Percentiles rank a stretch among this genome's conserved stretches.
These are phyloP conservation scores for Nebria brevicollis DNA, from an alignment of 2,888 invertebrate genomes.

Conservation along the genomic window DNA sequence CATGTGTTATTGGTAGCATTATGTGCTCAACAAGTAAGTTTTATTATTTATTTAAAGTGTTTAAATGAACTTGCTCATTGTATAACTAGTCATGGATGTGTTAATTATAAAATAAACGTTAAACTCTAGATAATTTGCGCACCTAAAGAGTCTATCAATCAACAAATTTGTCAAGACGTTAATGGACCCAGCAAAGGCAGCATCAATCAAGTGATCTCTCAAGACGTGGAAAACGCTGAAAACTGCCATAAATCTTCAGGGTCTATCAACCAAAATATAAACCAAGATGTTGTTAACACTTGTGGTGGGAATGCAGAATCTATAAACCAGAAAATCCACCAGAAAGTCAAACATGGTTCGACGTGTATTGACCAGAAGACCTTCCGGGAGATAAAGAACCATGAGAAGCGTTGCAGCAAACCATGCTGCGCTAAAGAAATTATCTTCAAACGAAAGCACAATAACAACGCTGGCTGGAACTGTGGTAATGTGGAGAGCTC, in stretches of 20 bases:
- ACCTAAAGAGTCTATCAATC: constrained; percentile 21
- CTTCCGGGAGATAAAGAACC: constrained; percentile 28
- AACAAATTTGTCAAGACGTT: constrained; percentile 30
- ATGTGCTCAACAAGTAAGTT: constrained; percentile 8
- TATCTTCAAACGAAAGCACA: constrained; percentile 33
- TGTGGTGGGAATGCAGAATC: neutral
- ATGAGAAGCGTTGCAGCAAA: constrained; percentile 23
- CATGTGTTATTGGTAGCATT: neutral
- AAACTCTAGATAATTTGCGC: neutral
- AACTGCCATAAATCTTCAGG: neutral
- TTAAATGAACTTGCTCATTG: neutral
- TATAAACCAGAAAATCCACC: constrained; percentile 38
- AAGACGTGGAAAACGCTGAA: constrained; percentile 27
- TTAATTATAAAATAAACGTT: no score
- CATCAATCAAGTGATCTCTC: constrained; percentile 32
- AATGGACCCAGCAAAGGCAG: constrained; percentile 9
- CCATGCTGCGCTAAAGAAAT: constrained; percentile 26
- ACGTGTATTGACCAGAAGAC: constrained; percentile 30
- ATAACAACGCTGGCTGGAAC: constrained; percentile 8
- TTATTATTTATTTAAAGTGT: neutral
- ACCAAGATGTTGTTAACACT: constrained; percentile 20
- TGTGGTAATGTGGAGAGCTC: constrained; percentile 13
- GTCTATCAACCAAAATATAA: constrained; percentile 32
- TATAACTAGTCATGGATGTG: neutral
- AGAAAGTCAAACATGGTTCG: constrained; percentile 28